These are phyloP conservation scores for Neodiprion lecontei DNA, from an alignment of 1,140 invertebrate genomes.

Conservation along the genomic window DNA sequence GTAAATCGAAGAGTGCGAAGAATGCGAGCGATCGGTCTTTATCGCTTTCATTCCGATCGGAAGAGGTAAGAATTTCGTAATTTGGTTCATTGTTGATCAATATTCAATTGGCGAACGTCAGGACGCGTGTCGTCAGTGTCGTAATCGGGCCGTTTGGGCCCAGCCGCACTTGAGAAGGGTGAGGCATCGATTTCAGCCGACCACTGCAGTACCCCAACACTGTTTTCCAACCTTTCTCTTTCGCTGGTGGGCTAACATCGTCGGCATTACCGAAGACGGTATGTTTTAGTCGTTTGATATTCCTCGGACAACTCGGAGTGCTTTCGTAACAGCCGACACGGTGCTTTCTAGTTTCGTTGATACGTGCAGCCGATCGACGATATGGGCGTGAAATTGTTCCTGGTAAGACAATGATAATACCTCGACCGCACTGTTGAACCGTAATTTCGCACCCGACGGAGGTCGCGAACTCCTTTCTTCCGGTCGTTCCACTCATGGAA, in stretches of 20 bases:
- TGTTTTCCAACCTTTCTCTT: not conserved
- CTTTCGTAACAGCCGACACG: not conserved
- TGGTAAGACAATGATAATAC: not conserved
- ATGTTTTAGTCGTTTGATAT: constrained; percentile 5
- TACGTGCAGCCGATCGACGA: not conserved
- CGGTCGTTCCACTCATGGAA: not conserved
- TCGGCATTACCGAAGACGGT: not conserved
- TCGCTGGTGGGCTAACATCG: not conserved
- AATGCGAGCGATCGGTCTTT: not conserved
- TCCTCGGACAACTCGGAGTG: not conserved
- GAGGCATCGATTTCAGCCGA: not conserved
- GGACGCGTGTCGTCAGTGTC: not conserved
- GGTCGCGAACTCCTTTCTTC: not conserved
- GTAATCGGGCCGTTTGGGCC: not conserved
- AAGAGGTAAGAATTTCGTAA: not conserved
- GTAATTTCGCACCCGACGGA: not conserved
- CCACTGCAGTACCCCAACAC: not conserved
- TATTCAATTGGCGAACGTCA: not conserved
- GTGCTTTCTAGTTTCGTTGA: not conserved
- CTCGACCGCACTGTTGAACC: not conserved
- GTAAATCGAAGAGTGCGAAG: not conserved
- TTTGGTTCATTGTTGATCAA: not conserved
- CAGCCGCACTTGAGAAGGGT: not conserved
- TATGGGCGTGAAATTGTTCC: constrained; percentile 7
- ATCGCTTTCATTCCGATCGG: not conserved